Conservation (phyloP, 2,113 vertebrate genomes). For the Nasalis larvatus region DNA sequence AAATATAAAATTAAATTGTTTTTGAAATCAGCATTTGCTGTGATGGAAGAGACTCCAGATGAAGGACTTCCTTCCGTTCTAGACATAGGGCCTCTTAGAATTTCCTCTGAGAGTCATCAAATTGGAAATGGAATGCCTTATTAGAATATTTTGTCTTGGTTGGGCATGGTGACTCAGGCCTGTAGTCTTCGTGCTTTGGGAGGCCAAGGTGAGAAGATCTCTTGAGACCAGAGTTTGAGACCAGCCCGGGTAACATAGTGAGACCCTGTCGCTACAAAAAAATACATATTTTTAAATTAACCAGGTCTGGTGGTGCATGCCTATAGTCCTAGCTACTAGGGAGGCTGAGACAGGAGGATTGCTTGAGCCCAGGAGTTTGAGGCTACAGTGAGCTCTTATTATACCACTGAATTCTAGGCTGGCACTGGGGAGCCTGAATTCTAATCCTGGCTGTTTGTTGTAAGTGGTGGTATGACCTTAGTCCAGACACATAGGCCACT, state of each 20-base stretch:
- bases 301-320: too few relatives aligned
- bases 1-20: conserved; percentile 27
- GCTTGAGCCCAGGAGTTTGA: too few relatives aligned
- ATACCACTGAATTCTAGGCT: neutral
- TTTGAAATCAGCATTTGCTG: conserved; percentile 1
- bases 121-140: neutral
- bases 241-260: too few relatives aligned
- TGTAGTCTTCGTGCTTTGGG: too few relatives aligned
- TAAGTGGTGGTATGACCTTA: neutral
- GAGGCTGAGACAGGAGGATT: too few relatives aligned
- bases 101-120: neutral
- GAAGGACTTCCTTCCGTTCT: conserved; percentile 18
- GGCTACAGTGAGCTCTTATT: too few relatives aligned
- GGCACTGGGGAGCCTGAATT: neutral
- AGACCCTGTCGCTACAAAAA: too few relatives aligned
- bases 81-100: neutral
- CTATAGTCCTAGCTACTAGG: too few relatives aligned
- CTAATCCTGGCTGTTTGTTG: neutral
- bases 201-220: too few relatives aligned
- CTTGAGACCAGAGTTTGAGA: too few relatives aligned
- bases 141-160: neutral
- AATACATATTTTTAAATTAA: too few relatives aligned
- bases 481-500: neutral
- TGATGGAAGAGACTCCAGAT: conserved; percentile 21
- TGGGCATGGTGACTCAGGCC: too few relatives aligned